Evolutionary conservation across 2,113 vertebrate genomes (phyloP).

Genomic region (Cebus imitator): DNA sequence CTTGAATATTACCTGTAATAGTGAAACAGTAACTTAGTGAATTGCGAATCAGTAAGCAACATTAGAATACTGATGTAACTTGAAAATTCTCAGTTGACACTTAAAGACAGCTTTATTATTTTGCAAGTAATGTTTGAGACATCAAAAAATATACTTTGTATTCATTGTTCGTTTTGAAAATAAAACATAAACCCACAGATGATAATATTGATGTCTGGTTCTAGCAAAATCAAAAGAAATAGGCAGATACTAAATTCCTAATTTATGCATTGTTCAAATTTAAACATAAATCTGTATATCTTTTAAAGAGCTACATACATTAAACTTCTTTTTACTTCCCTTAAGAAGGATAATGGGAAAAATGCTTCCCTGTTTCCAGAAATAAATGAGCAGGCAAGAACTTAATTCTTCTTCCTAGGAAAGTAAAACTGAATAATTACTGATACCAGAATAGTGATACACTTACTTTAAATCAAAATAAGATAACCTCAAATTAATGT

Average conservation of each 20-base stretch:
- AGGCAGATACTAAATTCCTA: not conserved
- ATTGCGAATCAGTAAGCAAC: not conserved
- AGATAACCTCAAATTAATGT: not conserved
- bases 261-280: constrained; percentile 4
- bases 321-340: not conserved
- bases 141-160: not conserved
- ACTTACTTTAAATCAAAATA: not conserved
- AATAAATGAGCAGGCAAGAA: not conserved
- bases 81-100: constrained; percentile 5
- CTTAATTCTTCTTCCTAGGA: not conserved
- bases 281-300: constrained; percentile 15
- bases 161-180: constrained; percentile 19
- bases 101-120: not conserved
- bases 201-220: not conserved
- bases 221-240: not conserved
- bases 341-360: not conserved
- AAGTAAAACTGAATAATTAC: not conserved
- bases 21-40: constrained; percentile 4
- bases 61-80: not conserved
- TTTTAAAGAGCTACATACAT: not conserved
- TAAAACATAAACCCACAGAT: not conserved
- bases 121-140: not conserved
- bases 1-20: not conserved
- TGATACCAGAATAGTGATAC: not conserved
- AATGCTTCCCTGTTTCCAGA: not conserved